These are phyloP conservation scores for Macheiramphus alcinus DNA, from an alignment of 2,113 vertebrate species.

Conservation along the genomic window DNA sequence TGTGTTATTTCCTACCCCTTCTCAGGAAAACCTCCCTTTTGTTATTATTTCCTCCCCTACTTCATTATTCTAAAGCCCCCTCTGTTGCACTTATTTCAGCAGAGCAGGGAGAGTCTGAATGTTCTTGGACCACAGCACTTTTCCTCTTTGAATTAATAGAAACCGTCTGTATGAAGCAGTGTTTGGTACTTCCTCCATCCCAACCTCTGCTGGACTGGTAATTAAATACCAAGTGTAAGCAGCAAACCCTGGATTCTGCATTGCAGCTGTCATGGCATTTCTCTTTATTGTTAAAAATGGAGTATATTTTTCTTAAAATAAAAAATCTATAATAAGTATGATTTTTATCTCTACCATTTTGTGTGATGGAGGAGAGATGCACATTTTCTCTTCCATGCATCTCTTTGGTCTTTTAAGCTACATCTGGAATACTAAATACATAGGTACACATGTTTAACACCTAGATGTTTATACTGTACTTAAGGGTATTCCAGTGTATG, in stretches of 20 bases:
- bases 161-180: constrained; percentile 48
- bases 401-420: background rate
- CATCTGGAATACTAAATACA: background rate
- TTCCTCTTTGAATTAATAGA: constrained; percentile 63
- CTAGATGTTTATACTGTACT: background rate
- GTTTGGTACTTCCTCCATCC: constrained; percentile 58
- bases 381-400: constrained; percentile 15
- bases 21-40: constrained; percentile 41
- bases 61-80: constrained; percentile 55
- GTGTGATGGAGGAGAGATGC: constrained; percentile 17
- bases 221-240: constrained; percentile 55
- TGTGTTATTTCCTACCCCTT: background rate
- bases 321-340: background rate
- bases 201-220: constrained; percentile 63
- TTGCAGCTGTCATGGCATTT: constrained; percentile 19
- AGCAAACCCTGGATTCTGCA: constrained; percentile 30
- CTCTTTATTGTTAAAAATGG: background rate
- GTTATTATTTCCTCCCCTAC: background rate
- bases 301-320: background rate
- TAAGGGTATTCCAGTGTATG: background rate
- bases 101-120: constrained; percentile 62
- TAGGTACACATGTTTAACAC: background rate
- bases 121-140: constrained; percentile 55
- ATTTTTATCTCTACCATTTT: background rate
- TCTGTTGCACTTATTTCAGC: constrained; percentile 65